These are phyloP conservation scores for Chromobotia macracanthus DNA, from an alignment of 2,797 vertebrate species.

Conservation along the genomic window DNA sequence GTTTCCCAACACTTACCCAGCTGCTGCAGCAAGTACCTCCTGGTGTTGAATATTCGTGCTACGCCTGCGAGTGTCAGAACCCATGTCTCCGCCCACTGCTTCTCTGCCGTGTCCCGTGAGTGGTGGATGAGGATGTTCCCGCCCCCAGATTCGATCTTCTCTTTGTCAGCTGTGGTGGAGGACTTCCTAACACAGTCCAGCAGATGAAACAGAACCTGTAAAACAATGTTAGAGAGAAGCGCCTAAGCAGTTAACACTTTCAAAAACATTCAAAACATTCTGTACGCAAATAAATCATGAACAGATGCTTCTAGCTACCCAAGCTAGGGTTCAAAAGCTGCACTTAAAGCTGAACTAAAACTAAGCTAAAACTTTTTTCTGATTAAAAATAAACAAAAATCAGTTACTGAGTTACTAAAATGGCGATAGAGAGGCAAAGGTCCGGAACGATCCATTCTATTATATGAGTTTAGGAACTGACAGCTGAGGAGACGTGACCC, in stretches of 20 bases:
- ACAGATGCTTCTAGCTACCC: too few relatives aligned
- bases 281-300: too few relatives aligned
- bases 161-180: constrained; percentile 96
- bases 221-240: background rate
- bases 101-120: constrained; percentile 98
- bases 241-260: too few relatives aligned
- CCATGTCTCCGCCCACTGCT: constrained; percentile 99
- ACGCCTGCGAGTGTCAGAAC: constrained; percentile 95
- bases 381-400: too few relatives aligned
- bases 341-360: too few relatives aligned
- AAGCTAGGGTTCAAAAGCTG: too few relatives aligned
- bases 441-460: too few relatives aligned
- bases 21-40: constrained; percentile 92
- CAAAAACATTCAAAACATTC: too few relatives aligned
- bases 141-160: constrained; percentile 98
- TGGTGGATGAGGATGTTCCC: constrained; percentile 99
- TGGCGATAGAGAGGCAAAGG: too few relatives aligned
- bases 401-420: too few relatives aligned
- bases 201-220: constrained; percentile 93
- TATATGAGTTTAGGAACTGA: too few relatives aligned
- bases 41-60: constrained; percentile 97
- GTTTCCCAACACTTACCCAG: constrained; percentile 79
- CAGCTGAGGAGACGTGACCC: background rate
- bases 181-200: constrained; percentile 91
- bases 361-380: too few relatives aligned